Evolutionary conservation across 2,888 invertebrate species (phyloP).

Genomic region (Dasypolia templi): DNA sequence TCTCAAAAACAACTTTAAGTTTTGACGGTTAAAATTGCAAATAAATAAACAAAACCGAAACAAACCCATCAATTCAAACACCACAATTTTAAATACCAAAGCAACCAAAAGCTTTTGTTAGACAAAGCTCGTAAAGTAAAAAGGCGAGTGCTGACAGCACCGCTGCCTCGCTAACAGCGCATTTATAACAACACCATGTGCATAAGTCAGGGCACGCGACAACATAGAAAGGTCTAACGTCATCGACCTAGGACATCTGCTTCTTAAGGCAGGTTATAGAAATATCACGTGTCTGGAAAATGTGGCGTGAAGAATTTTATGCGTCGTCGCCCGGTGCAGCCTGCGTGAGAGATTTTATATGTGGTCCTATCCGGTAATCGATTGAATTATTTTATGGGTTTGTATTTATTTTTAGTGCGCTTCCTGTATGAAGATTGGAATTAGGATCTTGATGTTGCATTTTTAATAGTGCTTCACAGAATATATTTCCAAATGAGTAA

Average conservation of each 20-base stretch:
- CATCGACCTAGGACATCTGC: constrained; percentile 86
- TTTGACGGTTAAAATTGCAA: not conserved
- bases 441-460: not conserved
- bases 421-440: constrained; percentile 21
- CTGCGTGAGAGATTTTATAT: constrained; percentile 58
- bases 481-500: not conserved
- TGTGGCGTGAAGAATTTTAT: constrained; percentile 61
- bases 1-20: not conserved
- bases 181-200: constrained; percentile 75
- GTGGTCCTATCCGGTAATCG: constrained; percentile 41
- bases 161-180: constrained; percentile 67
- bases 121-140: constrained; percentile 64
- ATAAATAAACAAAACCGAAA: constrained; percentile 5
- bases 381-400: constrained; percentile 38
- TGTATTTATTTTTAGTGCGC: constrained; percentile 26
- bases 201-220: constrained; percentile 79
- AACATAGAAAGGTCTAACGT: constrained; percentile 86
- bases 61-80: constrained; percentile 15
- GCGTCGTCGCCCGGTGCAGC: constrained; percentile 49
- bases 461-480: not conserved
- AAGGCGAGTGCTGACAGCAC: constrained; percentile 75
- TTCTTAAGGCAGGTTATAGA: constrained; percentile 68
- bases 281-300: constrained; percentile 60
- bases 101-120: constrained; percentile 62
- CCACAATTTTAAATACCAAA: constrained; percentile 26